Evolutionary conservation across 2,797 vertebrate species (phyloP).

Genomic region (Oreortyx pictus): DNA sequence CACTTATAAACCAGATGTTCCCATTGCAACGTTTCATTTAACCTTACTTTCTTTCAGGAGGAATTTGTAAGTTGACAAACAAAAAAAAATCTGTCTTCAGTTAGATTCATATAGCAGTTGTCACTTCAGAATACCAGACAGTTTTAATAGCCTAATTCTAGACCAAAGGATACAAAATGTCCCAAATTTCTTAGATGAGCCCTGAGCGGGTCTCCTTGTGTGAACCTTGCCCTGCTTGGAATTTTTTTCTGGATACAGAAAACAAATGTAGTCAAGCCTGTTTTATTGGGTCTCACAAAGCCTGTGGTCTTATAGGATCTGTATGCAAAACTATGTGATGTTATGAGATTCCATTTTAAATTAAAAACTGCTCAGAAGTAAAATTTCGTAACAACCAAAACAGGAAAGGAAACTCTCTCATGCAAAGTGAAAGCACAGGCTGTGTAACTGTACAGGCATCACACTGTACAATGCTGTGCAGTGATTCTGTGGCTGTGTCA

Average conservation of each 20-base stretch:
- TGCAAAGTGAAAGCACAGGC: background rate
- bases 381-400: background rate
- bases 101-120: background rate
- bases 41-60: background rate
- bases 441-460: background rate
- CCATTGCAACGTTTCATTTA: background rate
- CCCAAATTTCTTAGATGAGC: background rate
- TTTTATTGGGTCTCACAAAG: background rate
- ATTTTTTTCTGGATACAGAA: background rate
- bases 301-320: background rate
- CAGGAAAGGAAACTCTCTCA: background rate
- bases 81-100: background rate
- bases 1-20: background rate
- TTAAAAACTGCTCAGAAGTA: background rate
- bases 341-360: conserved; percentile 14
- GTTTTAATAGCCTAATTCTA: background rate
- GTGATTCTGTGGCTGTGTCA: background rate
- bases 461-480: background rate
- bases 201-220: background rate
- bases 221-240: background rate
- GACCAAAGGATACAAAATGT: background rate
- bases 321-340: background rate
- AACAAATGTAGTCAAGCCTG: background rate
- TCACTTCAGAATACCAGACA: background rate
- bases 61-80: background rate